Percentiles rank a stretch among this genome's conserved stretches.
Conservation (phyloP, 2,888 invertebrate species). For the Epirrhoe alternata region DNA sequence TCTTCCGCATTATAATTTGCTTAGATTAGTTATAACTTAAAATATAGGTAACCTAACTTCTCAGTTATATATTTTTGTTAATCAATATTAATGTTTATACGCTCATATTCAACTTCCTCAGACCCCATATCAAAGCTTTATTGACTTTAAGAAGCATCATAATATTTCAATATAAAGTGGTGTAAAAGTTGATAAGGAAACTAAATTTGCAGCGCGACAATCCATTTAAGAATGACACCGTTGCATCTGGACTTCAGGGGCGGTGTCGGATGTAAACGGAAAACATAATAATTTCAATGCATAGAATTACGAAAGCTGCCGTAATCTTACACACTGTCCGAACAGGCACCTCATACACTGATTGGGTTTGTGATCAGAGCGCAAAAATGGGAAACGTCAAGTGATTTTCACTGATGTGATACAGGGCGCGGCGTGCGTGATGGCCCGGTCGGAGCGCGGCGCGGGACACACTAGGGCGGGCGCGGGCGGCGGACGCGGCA, state of each 20-base stretch:
- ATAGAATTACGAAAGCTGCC: conserved; percentile 47
- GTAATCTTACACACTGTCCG: conserved; percentile 64
- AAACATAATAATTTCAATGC: conserved; percentile 44
- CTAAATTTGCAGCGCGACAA: conserved; percentile 70
- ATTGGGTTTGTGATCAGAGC: conserved; percentile 69
- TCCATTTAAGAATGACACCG: conserved; percentile 75
- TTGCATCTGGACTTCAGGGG: conserved; percentile 74
- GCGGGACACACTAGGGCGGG: conserved; percentile 83
- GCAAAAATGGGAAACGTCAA: conserved; percentile 77
- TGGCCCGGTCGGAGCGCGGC: conserved; percentile 78
- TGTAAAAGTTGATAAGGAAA: conserved; percentile 49
- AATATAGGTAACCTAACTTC: conserved; percentile 1
- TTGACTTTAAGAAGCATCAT: conserved; percentile 13
- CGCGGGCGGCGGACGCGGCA: conserved; percentile 79
- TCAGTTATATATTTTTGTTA: conserved; percentile 4
- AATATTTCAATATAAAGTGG: conserved; percentile 36
- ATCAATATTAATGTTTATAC: conserved; percentile 29
- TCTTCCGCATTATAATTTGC: background rate
- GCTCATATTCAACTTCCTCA: conserved; percentile 14
- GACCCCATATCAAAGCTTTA: conserved; percentile 32
- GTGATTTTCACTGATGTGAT: conserved; percentile 76
- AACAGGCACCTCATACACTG: conserved; percentile 75
- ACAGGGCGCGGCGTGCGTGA: conserved; percentile 72
- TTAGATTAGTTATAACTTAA: background rate
- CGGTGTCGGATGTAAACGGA: conserved; percentile 62